phyloP scores from a whole-genome alignment of 2,797 vertebrate species.

The Falco berigora region DNA sequence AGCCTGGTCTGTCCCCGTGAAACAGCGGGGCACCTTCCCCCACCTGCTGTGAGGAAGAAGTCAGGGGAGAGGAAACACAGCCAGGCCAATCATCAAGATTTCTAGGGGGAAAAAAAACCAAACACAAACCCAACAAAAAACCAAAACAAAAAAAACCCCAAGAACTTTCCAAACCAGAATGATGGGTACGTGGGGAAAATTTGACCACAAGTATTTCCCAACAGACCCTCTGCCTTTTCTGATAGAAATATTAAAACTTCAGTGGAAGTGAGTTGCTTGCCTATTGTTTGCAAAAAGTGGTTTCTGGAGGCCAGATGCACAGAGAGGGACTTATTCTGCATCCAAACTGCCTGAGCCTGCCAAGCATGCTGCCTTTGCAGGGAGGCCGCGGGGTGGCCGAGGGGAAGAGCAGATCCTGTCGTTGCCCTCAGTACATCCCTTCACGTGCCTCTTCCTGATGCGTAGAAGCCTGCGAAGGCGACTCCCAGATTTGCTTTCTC shows the following conservation, averaged over 20 bases:
- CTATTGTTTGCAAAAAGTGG: neutral
- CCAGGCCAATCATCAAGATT: too few species aligned
- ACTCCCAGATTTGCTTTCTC: slow-evolving; percentile 13
- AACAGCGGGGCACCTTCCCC: slow-evolving; percentile 65
- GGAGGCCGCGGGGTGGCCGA: neutral
- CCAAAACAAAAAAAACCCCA: neutral
- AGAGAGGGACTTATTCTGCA: neutral
- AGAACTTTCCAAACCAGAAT: neutral
- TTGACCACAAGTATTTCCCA: neutral
- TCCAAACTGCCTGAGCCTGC: neutral
- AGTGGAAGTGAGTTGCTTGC: neutral
- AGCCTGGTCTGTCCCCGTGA: slow-evolving; percentile 42
- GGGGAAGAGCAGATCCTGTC: neutral
- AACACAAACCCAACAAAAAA: neutral
- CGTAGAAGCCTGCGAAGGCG: neutral
- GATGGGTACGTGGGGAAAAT: neutral
- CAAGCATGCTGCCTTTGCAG: fast-evolving
- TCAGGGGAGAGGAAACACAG: neutral
- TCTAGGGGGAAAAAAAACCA: neutral
- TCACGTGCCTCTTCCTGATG: neutral
- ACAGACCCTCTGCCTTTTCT: neutral
- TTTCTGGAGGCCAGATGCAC: slow-evolving; percentile 8
- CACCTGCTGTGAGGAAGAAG: slow-evolving; percentile 36
- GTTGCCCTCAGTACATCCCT: neutral
- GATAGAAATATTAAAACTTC: neutral